Percentiles rank a stretch among this genome's conserved stretches.
Evolutionary conservation across 1,140 invertebrate species (phyloP).

Genomic region (Pararge aegeria): DNA sequence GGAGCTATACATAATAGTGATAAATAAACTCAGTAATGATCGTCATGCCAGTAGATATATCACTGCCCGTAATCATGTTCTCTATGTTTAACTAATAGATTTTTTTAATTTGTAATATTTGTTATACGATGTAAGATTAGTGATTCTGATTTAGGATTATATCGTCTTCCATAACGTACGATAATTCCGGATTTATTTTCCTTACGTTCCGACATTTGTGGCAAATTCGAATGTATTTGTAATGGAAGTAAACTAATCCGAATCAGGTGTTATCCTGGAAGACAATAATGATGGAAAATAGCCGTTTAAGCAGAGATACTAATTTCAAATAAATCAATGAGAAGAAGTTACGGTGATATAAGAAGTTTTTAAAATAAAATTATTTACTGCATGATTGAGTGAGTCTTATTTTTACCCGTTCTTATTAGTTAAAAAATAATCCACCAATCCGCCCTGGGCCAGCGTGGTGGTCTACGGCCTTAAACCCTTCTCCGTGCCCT

Average conservation of each 20-base stretch:
- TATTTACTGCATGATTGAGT: slow-evolving; percentile 37
- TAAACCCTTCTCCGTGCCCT: no score
- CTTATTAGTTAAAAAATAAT: not conserved
- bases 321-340: slow-evolving; percentile 68
- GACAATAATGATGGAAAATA: slow-evolving; percentile 78
- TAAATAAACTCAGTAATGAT: no score
- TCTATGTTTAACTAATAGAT: slow-evolving; percentile 18
- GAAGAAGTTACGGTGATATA: slow-evolving; percentile 65
- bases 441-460: no score
- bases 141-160: slow-evolving; percentile 51
- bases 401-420: not conserved
- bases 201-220: slow-evolving; percentile 31
- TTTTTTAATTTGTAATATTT: slow-evolving; percentile 25
- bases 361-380: slow-evolving; percentile 75
- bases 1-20: no score
- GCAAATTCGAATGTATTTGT: slow-evolving; percentile 20
- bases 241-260: slow-evolving; percentile 43
- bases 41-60: no score
- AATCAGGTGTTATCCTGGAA: slow-evolving; percentile 71
- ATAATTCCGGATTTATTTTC: slow-evolving; percentile 55
- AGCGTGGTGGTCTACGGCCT: no score
- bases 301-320: slow-evolving; percentile 70
- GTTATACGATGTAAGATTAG: slow-evolving; percentile 27
- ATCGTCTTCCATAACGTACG: slow-evolving; percentile 76
- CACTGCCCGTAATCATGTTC: no score